Base-by-base conservation (phyloP, 2,888 invertebrate genomes). In the Leucophenga montana region DNA sequence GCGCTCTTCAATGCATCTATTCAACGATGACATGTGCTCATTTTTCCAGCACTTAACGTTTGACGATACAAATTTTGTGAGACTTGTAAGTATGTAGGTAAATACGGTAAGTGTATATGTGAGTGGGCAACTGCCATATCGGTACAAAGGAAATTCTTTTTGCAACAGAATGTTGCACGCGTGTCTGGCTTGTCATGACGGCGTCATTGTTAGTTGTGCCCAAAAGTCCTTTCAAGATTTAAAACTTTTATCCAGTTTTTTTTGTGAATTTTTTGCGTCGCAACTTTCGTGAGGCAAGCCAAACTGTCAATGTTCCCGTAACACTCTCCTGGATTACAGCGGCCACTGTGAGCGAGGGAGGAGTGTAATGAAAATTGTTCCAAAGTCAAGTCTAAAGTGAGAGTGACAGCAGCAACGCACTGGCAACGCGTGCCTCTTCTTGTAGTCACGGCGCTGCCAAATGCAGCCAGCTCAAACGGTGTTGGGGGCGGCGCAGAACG, bases 381-480 rank as follows among this genome's bases (percentile, higher is more conserved):
- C 75, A 83, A 84, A 83, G 84, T 82, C 82, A 82, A 83, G 79
- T 80, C 82, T 79, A 83, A 83, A 84, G 84, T 83, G 85, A 82
- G 83, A 83, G 80, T 83, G 83, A 83, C 83, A 83, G 75, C 31
- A 54, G 69, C 75, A 62, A 44, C 4, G 39, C 54, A 39, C 1
- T 39, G 39, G 74, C 71, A 72, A 66, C 46, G 46, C 62, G 62
- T 48, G 62, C 22, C 62, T 64, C 44, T 59, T 57, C 5, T 20
- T 54, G 48, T 48, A 3, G 27, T 27, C 27, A 27, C 27, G 27
- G 27, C 27, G 27, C 4, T 27, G 27, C 27, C 27, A 27, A 27
- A 27, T 27, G 27, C 27, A 27, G 27, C 27, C 27, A 27, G 27
- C n/a, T n/a, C n/a, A n/a, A n/a, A n/a, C 27, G 27, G 27, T 3